Conservation (phyloP, 2,888 invertebrate genomes). For the Rotaria socialis region DNA sequence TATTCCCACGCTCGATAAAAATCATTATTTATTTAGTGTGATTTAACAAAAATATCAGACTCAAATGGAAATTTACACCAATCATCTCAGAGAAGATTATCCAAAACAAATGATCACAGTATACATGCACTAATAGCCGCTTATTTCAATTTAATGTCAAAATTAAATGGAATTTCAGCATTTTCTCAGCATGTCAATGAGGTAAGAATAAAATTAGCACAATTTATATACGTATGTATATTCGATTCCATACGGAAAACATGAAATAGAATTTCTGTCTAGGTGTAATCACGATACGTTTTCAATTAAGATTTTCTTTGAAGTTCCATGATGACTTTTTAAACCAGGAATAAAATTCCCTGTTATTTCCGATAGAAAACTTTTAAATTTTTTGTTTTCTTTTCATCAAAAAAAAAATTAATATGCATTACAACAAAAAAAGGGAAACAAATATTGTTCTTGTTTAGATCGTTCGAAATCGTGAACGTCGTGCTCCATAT, state of each 20-base stretch:
- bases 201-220: slow-evolving; percentile 50
- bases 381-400: too few relatives aligned
- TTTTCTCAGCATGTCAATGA: slow-evolving; percentile 60
- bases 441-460: neutral
- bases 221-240: too few relatives aligned
- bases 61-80: neutral
- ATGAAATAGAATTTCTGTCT: too few relatives aligned
- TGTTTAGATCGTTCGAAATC: slow-evolving; percentile 6
- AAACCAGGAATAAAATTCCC: neutral
- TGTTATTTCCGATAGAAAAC: neutral
- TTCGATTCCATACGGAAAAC: too few relatives aligned
- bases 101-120: slow-evolving; percentile 73
- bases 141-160: slow-evolving; percentile 61
- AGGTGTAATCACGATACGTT: too few relatives aligned
- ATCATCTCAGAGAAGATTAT: slow-evolving; percentile 59
- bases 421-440: neutral
- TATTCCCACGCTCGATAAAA: too few relatives aligned
- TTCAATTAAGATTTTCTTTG: too few relatives aligned
- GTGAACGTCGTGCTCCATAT: slow-evolving; percentile 59
- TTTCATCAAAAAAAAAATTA: too few relatives aligned
- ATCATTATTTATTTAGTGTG: neutral
- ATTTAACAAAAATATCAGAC: neutral
- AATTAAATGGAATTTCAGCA: slow-evolving; percentile 60
- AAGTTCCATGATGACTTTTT: too few relatives aligned
- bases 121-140: slow-evolving; percentile 73